Evolutionary conservation across 2,888 invertebrate genomes (phyloP), one percentile per base, ranked within the genome.

Genomic region (Anagyrus pseudococci): DNA sequence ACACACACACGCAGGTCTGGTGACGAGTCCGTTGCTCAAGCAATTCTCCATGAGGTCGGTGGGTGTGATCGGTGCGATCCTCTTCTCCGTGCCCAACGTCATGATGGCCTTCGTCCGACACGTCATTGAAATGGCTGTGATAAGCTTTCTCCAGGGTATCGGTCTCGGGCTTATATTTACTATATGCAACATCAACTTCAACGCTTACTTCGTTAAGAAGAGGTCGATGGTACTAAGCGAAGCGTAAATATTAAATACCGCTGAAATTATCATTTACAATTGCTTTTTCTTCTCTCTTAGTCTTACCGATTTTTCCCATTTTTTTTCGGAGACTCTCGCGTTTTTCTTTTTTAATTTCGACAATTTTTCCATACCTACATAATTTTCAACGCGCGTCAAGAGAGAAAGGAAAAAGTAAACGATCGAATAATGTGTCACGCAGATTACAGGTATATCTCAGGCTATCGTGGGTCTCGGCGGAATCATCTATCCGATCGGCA

Each of bases 401-500:
- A 33, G 33, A 33, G 17, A 43, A 43, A 37, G 2, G 2, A 8
- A 37, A 8, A 37, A 15, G 8, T 15, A 4, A 15, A 37, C 29
- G 29, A 37, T 37, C 8, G 2, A n/a, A n/a, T n/a, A n/a, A n/a
- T n/a, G n/a, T n/a, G n/a, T n/a, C n/a, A n/a, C n/a, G 26, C 46
- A 80, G 80, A 88, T 91, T 83, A 91, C 91, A 89, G 88, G 89
- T 60, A 84, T 88, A 13, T 86, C 89, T n/a, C 92, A 92, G 77
- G 86, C 88, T 0, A 79, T 89, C 67, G 87, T 91, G 70, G 89
- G 89, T 8, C 75, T 88, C 44, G 88, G 88, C 0, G 86, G 86
- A 7, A 91, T 91, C 72, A 83, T 87, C 0, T 89, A 88, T 74
- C 91, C 92, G 0, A 84, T 87, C 59, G 73, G 87, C 2, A 86